Conservation (phyloP, 2,797 vertebrate species). For the Todus mexicanus region DNA sequence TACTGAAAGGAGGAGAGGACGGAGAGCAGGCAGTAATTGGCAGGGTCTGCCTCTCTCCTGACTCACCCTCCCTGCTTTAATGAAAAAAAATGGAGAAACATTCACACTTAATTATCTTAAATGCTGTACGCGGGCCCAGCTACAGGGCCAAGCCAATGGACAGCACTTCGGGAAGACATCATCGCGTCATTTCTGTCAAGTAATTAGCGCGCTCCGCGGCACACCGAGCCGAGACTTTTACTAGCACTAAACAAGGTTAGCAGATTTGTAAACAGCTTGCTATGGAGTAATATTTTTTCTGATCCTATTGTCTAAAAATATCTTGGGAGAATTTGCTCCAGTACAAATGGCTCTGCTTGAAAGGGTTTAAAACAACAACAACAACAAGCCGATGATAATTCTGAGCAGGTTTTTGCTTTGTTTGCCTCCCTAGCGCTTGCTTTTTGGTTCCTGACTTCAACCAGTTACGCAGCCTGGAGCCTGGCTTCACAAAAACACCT, state of each 20-base stretch:
- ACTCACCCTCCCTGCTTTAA: neutral
- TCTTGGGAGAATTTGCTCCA: neutral
- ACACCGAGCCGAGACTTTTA: neutral
- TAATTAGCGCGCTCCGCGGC: neutral
- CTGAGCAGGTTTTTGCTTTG: neutral
- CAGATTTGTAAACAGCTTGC: slow-evolving; percentile 39
- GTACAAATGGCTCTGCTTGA: slow-evolving; percentile 18
- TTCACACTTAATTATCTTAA: neutral
- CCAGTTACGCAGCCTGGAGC: neutral
- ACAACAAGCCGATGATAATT: slow-evolving; percentile 1
- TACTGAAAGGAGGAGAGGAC: neutral
- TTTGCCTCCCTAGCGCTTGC: neutral
- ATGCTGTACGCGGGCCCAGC: neutral
- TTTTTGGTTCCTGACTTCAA: neutral
- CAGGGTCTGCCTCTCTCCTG: neutral
- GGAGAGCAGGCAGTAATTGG: accelerated
- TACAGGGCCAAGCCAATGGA: neutral
- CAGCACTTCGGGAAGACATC: neutral
- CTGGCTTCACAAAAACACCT: neutral
- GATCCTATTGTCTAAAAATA: slow-evolving; percentile 12
- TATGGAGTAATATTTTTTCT: slow-evolving; percentile 36
- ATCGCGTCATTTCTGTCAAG: neutral
- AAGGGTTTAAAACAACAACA: neutral
- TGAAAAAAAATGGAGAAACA: slow-evolving; percentile 17
- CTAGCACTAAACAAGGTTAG: slow-evolving; percentile 23